Conservation (phyloP, 2,113 vertebrate genomes). For the Glaucomys volans region DNA sequence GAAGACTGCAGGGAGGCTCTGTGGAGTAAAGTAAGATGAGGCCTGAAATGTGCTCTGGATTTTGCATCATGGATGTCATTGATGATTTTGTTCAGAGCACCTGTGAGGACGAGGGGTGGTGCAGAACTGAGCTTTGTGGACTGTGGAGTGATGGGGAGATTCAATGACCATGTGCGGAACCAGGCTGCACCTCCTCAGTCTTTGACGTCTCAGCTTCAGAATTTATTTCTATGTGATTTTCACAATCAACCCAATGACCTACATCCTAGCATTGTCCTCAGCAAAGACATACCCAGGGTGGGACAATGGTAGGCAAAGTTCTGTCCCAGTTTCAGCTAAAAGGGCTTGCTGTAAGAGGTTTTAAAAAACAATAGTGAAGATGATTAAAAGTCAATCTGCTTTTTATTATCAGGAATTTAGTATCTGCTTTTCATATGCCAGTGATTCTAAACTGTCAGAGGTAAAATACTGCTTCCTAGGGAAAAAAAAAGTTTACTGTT, state of each 20-base stretch:
- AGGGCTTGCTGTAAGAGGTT: not conserved
- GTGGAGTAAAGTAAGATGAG: not conserved
- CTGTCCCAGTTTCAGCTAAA: not conserved
- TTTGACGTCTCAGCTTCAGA: not conserved
- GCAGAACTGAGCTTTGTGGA: no score
- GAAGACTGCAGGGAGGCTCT: not conserved
- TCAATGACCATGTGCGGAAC: no score
- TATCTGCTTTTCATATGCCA: not conserved
- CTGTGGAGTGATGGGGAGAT: no score
- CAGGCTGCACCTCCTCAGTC: no score
- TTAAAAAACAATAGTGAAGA: not conserved
- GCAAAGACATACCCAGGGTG: not conserved
- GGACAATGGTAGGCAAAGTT: no score
- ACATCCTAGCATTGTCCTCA: not conserved
- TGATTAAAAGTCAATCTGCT: not conserved
- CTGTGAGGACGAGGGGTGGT: not conserved
- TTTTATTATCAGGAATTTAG: no score
- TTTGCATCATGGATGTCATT: not conserved
- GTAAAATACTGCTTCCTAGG: not conserved
- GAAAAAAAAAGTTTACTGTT: not conserved
- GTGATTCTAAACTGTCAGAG: not conserved
- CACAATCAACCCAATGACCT: not conserved
- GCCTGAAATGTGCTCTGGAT: not conserved
- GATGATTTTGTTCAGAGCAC: not conserved
- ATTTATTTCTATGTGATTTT: not conserved